phyloP scores from a whole-genome alignment of 2,888 invertebrate genomes.

The Dinocampus coccinellae region DNA sequence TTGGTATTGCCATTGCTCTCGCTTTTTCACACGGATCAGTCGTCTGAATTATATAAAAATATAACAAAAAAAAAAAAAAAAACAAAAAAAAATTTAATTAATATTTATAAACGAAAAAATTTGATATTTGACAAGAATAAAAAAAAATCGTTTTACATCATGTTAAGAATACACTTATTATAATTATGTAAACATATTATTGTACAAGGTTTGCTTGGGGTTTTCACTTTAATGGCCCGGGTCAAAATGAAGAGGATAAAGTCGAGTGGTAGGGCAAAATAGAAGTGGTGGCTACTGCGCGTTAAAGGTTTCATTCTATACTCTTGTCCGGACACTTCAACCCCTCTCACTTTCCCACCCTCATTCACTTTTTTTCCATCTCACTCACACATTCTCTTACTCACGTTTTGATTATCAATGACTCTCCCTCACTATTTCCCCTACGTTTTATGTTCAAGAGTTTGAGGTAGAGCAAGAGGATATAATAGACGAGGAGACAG shows the following conservation, averaged over 20 bases:
- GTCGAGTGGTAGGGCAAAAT: neutral
- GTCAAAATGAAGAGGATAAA: conserved; percentile 3
- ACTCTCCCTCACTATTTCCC: too few species aligned
- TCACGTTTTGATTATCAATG: too few species aligned
- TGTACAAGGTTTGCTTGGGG: neutral
- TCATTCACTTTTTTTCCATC: too few species aligned
- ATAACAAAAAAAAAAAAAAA: neutral
- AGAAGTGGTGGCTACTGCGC: neutral
- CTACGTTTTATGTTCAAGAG: conserved; percentile 53
- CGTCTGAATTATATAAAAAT: conserved; percentile 51
- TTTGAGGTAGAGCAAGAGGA: neutral
- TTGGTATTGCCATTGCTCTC: conserved; percentile 73
- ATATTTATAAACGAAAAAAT: neutral
- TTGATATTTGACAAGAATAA: neutral
- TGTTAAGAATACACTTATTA: conserved; percentile 27
- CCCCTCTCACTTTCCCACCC: conserved; percentile 50
- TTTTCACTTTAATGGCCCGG: neutral
- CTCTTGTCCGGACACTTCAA: conserved; percentile 38
- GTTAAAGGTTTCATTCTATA: neutral
- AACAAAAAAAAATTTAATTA: neutral
- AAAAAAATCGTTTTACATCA: too few species aligned
- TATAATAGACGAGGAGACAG: neutral
- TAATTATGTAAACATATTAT: conserved; percentile 19
- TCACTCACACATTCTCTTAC: too few species aligned
- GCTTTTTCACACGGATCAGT: conserved; percentile 75